These are phyloP conservation scores for Luperina testacea DNA, from an alignment of 2,888 invertebrate genomes.

Conservation along the genomic window DNA sequence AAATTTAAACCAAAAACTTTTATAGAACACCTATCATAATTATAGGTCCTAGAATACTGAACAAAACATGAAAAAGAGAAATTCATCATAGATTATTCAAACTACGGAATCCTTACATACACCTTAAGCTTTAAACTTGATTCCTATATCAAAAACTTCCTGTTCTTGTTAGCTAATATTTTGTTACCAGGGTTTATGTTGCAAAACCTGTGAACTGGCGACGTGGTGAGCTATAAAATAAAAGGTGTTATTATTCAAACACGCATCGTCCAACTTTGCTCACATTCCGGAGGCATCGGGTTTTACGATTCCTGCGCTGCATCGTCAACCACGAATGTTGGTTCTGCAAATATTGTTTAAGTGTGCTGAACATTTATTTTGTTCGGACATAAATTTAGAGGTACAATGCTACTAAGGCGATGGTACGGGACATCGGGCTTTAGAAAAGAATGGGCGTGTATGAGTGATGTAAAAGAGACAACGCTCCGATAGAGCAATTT, in stretches of 20 bases:
- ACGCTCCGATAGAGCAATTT: not conserved
- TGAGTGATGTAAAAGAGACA: not conserved
- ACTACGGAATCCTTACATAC: not conserved
- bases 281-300: slow-evolving; percentile 70
- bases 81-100: not conserved
- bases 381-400: not conserved
- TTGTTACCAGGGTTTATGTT: slow-evolving; percentile 49
- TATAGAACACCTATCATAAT: not conserved
- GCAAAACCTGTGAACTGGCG: slow-evolving; percentile 52
- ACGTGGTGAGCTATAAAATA: slow-evolving; percentile 67
- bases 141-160: slow-evolving; percentile 11
- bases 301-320: slow-evolving; percentile 73
- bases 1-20: not conserved
- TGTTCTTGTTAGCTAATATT: slow-evolving; percentile 44
- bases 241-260: slow-evolving; percentile 71
- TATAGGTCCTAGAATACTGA: not conserved
- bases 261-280: slow-evolving; percentile 65
- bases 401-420: not conserved
- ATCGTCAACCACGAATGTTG: slow-evolving; percentile 67
- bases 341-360: slow-evolving; percentile 28
- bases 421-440: not conserved
- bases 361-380: not conserved
- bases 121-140: not conserved
- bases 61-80: not conserved
- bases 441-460: not conserved